Conservation (phyloP, 2,797 vertebrate genomes). For the Orestias chungarensis region DNA sequence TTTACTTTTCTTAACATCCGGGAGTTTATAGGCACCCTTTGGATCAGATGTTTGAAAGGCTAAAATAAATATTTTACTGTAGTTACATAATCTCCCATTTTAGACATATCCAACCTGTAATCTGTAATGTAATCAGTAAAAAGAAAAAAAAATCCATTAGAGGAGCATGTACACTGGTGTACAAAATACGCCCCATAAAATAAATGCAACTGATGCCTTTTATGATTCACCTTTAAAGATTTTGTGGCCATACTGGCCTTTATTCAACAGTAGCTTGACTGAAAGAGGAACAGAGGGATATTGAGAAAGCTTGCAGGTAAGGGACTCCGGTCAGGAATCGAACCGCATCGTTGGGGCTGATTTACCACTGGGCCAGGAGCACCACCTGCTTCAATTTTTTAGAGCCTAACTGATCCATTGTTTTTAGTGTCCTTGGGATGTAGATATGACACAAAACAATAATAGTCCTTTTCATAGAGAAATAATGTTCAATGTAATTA, state of each 20-base stretch:
- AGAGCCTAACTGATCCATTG: background rate
- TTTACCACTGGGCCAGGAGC: background rate
- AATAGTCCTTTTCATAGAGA: background rate
- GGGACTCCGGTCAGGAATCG: background rate
- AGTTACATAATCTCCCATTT: background rate
- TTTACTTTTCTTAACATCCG: background rate
- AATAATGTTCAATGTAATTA: background rate
- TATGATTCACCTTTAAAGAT: background rate
- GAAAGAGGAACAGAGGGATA: background rate
- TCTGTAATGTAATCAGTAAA: background rate
- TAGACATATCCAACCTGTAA: background rate
- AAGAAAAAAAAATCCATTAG: no score
- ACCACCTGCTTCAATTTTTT: background rate
- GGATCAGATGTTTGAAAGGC: background rate
- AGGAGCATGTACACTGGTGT: background rate
- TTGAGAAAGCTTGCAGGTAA: background rate
- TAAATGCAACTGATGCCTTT: background rate
- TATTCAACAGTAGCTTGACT: background rate
- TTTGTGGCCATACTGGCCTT: background rate
- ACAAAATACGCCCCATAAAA: background rate
- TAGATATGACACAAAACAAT: conserved; percentile 1
- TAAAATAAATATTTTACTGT: background rate
- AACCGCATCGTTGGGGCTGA: background rate
- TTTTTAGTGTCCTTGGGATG: background rate
- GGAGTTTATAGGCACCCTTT: background rate